Percentiles rank a stretch among this genome's conserved stretches.
Conservation (phyloP, 2,888 invertebrate genomes). For the Bruchidius siliquastri region DNA sequence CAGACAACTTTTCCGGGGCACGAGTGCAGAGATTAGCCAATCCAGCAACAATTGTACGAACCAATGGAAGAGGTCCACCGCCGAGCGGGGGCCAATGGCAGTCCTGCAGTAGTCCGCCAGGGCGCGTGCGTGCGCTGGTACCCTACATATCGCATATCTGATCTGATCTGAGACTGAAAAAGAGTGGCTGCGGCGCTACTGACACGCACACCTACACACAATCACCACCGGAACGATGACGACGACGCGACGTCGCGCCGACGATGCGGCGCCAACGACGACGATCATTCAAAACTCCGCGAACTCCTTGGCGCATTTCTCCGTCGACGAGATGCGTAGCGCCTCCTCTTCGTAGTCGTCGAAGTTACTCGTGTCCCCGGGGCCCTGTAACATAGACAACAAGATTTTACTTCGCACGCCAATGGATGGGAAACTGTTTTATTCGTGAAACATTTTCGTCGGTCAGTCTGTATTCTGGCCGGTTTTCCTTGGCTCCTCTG, state of each 20-base stretch:
- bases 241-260: neutral
- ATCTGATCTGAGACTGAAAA: slow-evolving; percentile 3
- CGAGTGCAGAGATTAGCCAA: neutral
- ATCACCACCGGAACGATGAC: neutral
- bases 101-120: neutral
- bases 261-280: slow-evolving; percentile 9
- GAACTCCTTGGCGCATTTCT: slow-evolving; percentile 99
- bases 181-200: neutral
- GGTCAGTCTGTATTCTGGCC: no score
- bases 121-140: neutral
- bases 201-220: neutral
- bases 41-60: neutral
- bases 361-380: slow-evolving; percentile 99
- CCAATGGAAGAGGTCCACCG: neutral
- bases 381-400: slow-evolving; percentile 53
- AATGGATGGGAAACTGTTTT: no score
- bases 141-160: slow-evolving; percentile 8
- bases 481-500: no score
- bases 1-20: neutral
- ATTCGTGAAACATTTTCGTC: no score
- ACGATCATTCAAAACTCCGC: slow-evolving; percentile 75
- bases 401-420: no score
- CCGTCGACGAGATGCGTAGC: slow-evolving; percentile 95
- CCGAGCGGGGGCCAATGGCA: neutral
- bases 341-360: slow-evolving; percentile 99